Conservation (phyloP, 2,888 invertebrate species). For the Scaptomyza tumidula region DNA sequence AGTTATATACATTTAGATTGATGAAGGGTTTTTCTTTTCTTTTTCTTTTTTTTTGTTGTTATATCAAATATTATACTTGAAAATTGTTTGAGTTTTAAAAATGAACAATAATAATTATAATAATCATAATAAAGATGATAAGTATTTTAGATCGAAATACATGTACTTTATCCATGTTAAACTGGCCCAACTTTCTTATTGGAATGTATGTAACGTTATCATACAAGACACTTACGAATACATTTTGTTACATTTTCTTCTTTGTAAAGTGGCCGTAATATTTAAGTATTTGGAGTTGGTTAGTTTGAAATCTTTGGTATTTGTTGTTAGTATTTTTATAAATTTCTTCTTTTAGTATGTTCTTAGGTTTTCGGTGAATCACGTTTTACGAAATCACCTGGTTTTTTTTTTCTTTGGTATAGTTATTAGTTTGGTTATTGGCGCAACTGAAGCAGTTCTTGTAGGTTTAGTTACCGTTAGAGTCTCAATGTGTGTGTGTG, state of each 20-base stretch:
- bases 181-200: conserved; percentile 25
- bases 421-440: conserved; percentile 1
- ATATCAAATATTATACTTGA: conserved; percentile 14
- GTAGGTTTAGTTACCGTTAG: conserved; percentile 26
- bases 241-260: neutral
- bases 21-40: conserved; percentile 6
- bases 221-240: conserved; percentile 28
- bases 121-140: conserved; percentile 21
- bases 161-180: conserved; percentile 14
- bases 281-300: conserved; percentile 3
- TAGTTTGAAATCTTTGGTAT: conserved; percentile 35
- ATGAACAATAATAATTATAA: conserved; percentile 26
- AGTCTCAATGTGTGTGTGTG: conserved; percentile 22
- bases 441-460: conserved; percentile 13
- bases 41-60: neutral
- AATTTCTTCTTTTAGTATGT: neutral
- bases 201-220: conserved; percentile 18
- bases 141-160: conserved; percentile 19
- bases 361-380: conserved; percentile 12
- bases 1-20: conserved; percentile 38
- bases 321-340: conserved; percentile 18
- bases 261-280: conserved; percentile 3
- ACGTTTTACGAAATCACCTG: neutral
- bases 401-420: conserved; percentile 19
- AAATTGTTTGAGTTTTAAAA: conserved; percentile 24